Evolutionary conservation across 2,113 vertebrate genomes (phyloP).

Genomic region (Procavia capensis): DNA sequence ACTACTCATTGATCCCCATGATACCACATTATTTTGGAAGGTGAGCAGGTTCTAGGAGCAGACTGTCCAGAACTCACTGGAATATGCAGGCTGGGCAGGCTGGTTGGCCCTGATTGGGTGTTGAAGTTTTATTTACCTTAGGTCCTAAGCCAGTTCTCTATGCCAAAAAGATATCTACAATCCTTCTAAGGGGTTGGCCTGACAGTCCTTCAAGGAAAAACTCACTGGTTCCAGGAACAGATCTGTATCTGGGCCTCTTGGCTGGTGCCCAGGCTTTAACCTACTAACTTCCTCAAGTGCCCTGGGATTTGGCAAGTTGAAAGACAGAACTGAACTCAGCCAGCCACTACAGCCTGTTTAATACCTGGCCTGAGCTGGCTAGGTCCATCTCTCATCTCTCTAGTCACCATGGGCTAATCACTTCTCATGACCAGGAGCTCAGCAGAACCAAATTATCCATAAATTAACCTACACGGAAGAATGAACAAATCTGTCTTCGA

Average conservation of each 20-base stretch:
- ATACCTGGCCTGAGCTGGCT: neutral
- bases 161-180: neutral
- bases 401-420: neutral
- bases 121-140: neutral
- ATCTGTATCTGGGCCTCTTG: neutral
- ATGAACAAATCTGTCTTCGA: no score
- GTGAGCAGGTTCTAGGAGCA: neutral
- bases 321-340: constrained; percentile 8
- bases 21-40: constrained; percentile 37
- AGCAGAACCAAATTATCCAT: constrained; percentile 35
- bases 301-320: neutral
- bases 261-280: neutral
- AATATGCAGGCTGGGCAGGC: neutral
- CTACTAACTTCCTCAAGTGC: neutral
- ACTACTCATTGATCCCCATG: constrained; percentile 28
- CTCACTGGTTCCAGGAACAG: neutral
- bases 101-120: neutral
- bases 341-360: neutral
- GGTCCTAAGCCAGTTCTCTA: constrained; percentile 1
- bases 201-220: neutral
- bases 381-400: neutral
- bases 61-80: constrained; percentile 9
- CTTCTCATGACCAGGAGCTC: neutral
- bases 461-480: neutral
- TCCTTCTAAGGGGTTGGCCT: neutral